Conservation (phyloP, 2,113 vertebrate species). For the Colossoma macropomum region DNA sequence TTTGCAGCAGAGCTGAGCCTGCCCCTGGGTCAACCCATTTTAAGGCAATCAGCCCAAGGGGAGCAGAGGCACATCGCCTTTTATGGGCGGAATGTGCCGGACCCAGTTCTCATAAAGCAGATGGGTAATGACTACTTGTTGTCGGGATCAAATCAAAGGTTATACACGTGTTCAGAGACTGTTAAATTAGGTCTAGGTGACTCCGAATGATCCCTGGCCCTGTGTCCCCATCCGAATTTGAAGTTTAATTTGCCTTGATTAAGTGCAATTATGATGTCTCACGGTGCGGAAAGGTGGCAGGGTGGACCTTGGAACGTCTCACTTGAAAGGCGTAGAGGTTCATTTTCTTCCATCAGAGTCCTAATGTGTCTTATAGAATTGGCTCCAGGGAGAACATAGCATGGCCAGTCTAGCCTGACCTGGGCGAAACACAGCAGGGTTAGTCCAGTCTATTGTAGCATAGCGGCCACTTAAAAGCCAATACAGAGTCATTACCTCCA, state of each 20-base stretch:
- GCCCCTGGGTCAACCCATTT: slow-evolving; percentile 62
- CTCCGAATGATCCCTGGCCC: slow-evolving; percentile 72
- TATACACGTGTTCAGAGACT: slow-evolving; percentile 76
- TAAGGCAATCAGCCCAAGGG: slow-evolving; percentile 62
- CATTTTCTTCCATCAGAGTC: slow-evolving; percentile 73
- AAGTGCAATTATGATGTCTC: slow-evolving; percentile 80
- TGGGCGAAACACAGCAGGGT: slow-evolving; percentile 55
- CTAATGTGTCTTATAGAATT: slow-evolving; percentile 70
- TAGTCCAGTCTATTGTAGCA: slow-evolving; percentile 14
- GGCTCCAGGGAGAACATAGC: slow-evolving; percentile 61
- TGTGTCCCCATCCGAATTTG: slow-evolving; percentile 70
- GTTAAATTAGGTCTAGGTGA: slow-evolving; percentile 80
- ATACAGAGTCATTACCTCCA: neutral
- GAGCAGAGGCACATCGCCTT: slow-evolving; percentile 57
- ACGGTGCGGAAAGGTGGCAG: slow-evolving; percentile 72
- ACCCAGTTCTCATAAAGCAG: slow-evolving; percentile 75
- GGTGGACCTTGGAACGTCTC: slow-evolving; percentile 72
- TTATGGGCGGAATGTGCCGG: slow-evolving; percentile 67
- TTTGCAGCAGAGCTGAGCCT: slow-evolving; percentile 51
- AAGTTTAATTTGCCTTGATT: slow-evolving; percentile 81
- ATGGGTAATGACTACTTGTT: slow-evolving; percentile 81
- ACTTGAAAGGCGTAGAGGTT: slow-evolving; percentile 68
- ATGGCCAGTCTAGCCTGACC: slow-evolving; percentile 62
- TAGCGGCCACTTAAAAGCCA: neutral
- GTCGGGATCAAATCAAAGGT: slow-evolving; percentile 76